Evolutionary conservation across 2,797 vertebrate species (phyloP), one percentile per base, ranked within the genome.

Genomic region (Bufotes viridis): DNA sequence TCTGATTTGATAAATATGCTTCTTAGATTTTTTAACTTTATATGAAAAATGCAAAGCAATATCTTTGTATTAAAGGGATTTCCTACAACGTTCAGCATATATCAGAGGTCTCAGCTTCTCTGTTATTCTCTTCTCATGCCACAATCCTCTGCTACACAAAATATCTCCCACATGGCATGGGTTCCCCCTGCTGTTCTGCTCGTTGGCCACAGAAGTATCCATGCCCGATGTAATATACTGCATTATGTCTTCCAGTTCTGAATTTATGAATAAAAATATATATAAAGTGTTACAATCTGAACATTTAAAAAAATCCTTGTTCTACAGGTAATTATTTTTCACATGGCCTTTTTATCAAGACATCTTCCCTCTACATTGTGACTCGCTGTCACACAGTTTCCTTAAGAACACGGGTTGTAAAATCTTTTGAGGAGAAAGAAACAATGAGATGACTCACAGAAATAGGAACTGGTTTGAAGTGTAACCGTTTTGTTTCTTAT

Each of bases 381-480:
- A 55, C 51, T 82, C 42, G 22, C 26, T 55, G 69, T 60, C 82
- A 84, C 24, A 29, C 53, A 15, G 57, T 67, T 72, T 57, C 69
- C 7, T 53, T 53, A 67, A 18, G 61, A 70, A 69, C 63, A 20
- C 69, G 51, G 53, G 24, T 83, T 72, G 82, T 13, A 17, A 42
- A 83, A 83, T 57, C 53, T 53, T 72, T 83, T 83, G 51, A 83
- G 51, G 82, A 83, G 51, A 67, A 70, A 58, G 65, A 83, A 57
- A 58, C 26, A 29, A 34, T n/a, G 18, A 83, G 57, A 18, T 84
- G 55, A 74, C 69, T 84, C 82, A 58, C 20, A 60, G 65, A 57
- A 18, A 17, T 24, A 57, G 29, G 67, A 83, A 83, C 51, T 55
- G 42, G 67, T 70, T 72, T 58, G n/a, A 74, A 14, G 82, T 74